Base-by-base conservation (phyloP, 2,797 vertebrate species). In the Sparus aurata region DNA sequence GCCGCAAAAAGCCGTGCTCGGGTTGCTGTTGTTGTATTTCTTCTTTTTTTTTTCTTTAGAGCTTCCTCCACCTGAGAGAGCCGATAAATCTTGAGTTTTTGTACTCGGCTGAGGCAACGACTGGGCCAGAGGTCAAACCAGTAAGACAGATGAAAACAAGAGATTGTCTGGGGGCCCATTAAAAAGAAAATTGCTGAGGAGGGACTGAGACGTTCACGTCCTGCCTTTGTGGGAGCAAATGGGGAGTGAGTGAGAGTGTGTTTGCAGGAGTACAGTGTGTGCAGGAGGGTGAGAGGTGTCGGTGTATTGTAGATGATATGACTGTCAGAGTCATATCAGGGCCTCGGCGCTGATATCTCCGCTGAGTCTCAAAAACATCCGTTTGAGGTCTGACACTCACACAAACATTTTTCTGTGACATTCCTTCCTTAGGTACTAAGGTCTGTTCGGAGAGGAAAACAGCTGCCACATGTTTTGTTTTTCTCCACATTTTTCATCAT, bases 81-180 rank as follows among this genome's bases (percentile, higher is more conserved):
- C 78, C 18, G 49, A 92, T 92, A 89, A 87, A 93, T 91, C 91
- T 76, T 41, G 34, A 54, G 80, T 72, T 86, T 89, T 85, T 66
- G 53, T 81, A 53, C 81, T 83, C 65, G 41, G 86, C 71, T 20
- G 82, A 85, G 75, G 85, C 81, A 79, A 68, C 54, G 84, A 75
- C 75, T 75, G 84, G 85, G 83, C 77, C 87, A 89, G 80, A 92
- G 93, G 93, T 95, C 92, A 93, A 87, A 89, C 83, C 81, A 79
- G 88, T 85, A 83, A 89, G 87, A 92, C 83, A 77, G 87, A 92
- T 88, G 85, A 93, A 93, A 93, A 93, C 90, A 89, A 85, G 82
- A 91, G 89, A 93, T 89, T 90, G 86, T 92, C 90, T 86, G 84
- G 89, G 84, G 89, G 80, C 73, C 92, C 82, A 92, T 93, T 93